phyloP scores from a whole-genome alignment of 2,888 invertebrate genomes.

The Tetranychus piercei region DNA sequence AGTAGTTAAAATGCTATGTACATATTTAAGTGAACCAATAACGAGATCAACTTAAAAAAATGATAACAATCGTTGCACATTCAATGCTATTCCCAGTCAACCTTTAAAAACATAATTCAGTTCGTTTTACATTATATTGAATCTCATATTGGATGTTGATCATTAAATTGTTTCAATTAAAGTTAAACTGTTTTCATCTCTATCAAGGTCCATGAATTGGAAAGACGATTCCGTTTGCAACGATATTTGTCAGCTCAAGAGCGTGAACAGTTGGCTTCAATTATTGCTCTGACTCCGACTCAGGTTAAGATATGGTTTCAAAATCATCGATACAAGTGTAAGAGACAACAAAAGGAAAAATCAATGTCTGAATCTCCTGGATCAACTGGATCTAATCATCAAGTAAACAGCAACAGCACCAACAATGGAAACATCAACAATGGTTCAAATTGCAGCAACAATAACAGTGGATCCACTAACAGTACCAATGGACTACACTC shows the following conservation, averaged over 20 bases:
- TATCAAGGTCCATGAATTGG: constrained; percentile 82
- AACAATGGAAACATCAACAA: constrained; percentile 39
- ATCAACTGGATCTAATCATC: constrained; percentile 10
- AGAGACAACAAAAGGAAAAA: constrained; percentile 87
- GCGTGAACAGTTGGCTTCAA: constrained; percentile 70
- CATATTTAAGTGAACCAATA: constrained; percentile 55
- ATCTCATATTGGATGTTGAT: constrained; percentile 69
- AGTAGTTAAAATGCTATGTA: no score
- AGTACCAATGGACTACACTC: no score
- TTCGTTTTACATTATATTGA: constrained; percentile 51
- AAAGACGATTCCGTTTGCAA: constrained; percentile 89
- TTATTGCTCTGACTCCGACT: constrained; percentile 58
- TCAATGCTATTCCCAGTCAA: no score
- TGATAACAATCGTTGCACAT: no score
- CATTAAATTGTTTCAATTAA: constrained; percentile 52
- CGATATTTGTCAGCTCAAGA: constrained; percentile 97
- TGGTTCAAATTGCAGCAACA: no score
- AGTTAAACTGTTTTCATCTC: background rate
- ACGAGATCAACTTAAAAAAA: constrained; percentile 55
- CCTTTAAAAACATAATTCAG: constrained; percentile 62
- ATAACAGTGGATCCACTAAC: no score
- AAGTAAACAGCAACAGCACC: constrained; percentile 40
- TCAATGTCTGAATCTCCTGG: constrained; percentile 48
- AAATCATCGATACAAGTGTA: constrained; percentile 88
- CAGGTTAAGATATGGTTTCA: constrained; percentile 98